phyloP scores from a whole-genome alignment of 2,797 vertebrate species.

The Tachyglossus aculeatus region DNA sequence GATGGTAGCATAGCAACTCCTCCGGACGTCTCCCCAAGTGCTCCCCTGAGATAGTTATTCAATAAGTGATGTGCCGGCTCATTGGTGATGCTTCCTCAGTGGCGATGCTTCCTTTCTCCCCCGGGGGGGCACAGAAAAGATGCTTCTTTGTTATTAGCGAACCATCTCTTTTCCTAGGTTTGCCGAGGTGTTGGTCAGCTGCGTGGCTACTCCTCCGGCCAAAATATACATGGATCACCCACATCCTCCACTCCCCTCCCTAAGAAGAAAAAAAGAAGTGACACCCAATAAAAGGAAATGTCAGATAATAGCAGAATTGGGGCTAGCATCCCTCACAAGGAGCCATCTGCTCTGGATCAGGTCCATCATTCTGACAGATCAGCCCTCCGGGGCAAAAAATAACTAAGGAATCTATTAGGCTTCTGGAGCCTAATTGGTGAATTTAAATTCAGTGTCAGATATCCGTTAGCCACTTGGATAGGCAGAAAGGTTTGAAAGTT shows the following conservation, averaged over 20 bases:
- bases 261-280: neutral
- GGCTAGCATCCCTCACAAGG: neutral
- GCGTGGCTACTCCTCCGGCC: too few species aligned
- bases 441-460: neutral
- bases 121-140: neutral
- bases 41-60: neutral
- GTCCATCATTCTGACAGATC: conserved; percentile 2
- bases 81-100: neutral
- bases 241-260: neutral
- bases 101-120: neutral
- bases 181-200: too few species aligned
- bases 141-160: too few species aligned
- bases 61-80: neutral
- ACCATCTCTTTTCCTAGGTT: too few species aligned
- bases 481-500: neutral
- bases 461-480: neutral
- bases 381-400: neutral
- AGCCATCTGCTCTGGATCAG: conserved; percentile 13
- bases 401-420: neutral
- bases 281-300: neutral
- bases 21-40: neutral
- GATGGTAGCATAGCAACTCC: neutral
- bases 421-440: neutral
- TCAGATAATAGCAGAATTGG: neutral
- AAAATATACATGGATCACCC: neutral